A percentile compares a stretch with the other conserved stretches of the same genome.
These are phyloP conservation scores for Pomatorhinus ruficollis DNA, from an alignment of 2,113 vertebrate species.

Conservation along the genomic window DNA sequence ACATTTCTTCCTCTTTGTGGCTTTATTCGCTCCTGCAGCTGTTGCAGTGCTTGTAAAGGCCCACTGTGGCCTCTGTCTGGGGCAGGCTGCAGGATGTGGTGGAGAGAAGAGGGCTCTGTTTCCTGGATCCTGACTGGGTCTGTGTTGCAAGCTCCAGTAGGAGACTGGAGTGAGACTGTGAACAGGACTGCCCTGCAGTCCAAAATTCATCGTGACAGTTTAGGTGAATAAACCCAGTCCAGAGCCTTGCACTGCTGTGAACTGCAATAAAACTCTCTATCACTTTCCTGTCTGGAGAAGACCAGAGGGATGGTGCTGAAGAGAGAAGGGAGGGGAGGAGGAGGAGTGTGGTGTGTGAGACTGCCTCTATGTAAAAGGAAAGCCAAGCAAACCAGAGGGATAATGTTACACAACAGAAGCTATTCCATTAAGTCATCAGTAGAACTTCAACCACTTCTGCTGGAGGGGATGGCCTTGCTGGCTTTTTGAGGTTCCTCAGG, in stretches of 20 bases:
- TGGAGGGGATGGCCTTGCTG: neutral
- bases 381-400: neutral
- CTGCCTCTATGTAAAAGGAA: neutral
- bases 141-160: neutral
- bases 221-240: neutral
- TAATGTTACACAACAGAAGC: neutral
- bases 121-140: neutral
- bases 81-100: neutral
- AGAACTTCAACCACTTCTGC: neutral
- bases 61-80: neutral
- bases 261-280: neutral
- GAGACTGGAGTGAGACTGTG: neutral
- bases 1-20: neutral
- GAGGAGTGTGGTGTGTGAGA: neutral
- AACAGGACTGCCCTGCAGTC: neutral
- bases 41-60: neutral
- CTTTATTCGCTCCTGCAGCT: neutral
- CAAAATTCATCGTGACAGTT: neutral
- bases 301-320: neutral
- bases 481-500: neutral
- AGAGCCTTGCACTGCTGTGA: neutral
- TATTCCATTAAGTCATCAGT: neutral
- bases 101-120: neutral
- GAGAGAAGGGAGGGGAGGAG: neutral
- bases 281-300: neutral